phyloP scores from a whole-genome alignment of 37 sponge, comb jelly and placozoan species.

The Cliona cf. orientalis region DNA sequence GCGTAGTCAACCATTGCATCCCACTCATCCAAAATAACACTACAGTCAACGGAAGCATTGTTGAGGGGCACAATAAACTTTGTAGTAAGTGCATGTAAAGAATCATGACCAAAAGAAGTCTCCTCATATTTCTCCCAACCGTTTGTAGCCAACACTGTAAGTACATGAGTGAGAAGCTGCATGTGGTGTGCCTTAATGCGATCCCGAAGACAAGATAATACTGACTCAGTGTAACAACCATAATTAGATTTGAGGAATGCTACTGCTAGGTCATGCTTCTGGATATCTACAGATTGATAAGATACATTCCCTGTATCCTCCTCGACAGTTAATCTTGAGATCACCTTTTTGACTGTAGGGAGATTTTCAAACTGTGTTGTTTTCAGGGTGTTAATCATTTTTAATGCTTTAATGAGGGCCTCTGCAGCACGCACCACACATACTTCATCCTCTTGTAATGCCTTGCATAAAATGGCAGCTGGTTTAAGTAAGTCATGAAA shows the following conservation, averaged over 20 bases:
- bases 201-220: no score
- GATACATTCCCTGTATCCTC: constrained; percentile 1
- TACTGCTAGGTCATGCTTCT: no score
- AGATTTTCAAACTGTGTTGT: no score
- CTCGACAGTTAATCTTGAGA: background rate
- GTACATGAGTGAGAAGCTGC: no score
- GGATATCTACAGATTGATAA: constrained; percentile 6
- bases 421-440: constrained; percentile 70
- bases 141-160: no score
- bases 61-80: constrained; percentile 39
- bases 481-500: constrained; percentile 72
- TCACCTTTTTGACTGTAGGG: no score
- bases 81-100: constrained; percentile 12
- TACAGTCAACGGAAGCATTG: constrained; percentile 9
- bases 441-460: constrained; percentile 66
- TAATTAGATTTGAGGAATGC: no score
- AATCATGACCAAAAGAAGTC: no score
- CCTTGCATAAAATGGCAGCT: constrained; percentile 51
- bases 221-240: no score
- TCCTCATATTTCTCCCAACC: no score
- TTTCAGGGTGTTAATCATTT: no score
- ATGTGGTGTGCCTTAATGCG: no score
- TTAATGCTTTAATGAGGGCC: constrained; percentile 41
- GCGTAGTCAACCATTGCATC: constrained; percentile 43
- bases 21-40: constrained; percentile 50